Conservation (phyloP, 2,888 invertebrate species). For the Neoscelio sp. region DNA sequence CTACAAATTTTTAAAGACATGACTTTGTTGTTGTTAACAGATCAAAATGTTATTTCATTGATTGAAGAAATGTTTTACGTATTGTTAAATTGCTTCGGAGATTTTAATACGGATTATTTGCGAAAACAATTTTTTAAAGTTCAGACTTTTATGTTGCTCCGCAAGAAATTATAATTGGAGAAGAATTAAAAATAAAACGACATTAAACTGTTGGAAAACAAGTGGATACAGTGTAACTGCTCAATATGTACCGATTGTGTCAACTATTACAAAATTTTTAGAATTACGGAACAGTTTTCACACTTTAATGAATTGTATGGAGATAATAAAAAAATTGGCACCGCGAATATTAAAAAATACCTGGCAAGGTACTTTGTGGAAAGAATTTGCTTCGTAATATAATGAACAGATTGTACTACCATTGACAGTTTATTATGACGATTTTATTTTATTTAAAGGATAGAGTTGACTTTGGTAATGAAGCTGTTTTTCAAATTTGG, state of each 20-base stretch:
- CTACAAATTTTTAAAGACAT: not conserved
- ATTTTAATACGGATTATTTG: constrained; percentile 6
- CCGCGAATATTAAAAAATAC: constrained; percentile 29
- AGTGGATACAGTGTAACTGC: not conserved
- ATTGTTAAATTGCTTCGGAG: not conserved
- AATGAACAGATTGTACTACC: constrained; percentile 46
- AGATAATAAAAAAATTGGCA: constrained; percentile 6
- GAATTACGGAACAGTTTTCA: constrained; percentile 34
- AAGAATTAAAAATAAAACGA: constrained; percentile 15
- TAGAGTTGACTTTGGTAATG: constrained; percentile 37
- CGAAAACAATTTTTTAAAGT: constrained; percentile 20
- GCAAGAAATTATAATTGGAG: constrained; percentile 14
- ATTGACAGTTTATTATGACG: constrained; percentile 66
- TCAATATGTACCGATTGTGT: constrained; percentile 19
- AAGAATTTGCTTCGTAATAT: constrained; percentile 39
- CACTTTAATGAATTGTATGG: constrained; percentile 22
- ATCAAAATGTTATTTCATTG: not conserved
- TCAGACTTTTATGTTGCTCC: constrained; percentile 16
- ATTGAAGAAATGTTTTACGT: not conserved
- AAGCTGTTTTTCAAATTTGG: constrained; percentile 41
- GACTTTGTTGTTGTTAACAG: not conserved
- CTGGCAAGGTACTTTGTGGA: constrained; percentile 47
- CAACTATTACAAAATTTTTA: constrained; percentile 22
- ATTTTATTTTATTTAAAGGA: constrained; percentile 56
- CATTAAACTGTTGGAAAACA: not conserved